A percentile compares a stretch with the other conserved stretches of the same genome.
These are phyloP conservation scores for Lepidurus couesii DNA, from an alignment of 1,140 invertebrate genomes.

Conservation along the genomic window DNA sequence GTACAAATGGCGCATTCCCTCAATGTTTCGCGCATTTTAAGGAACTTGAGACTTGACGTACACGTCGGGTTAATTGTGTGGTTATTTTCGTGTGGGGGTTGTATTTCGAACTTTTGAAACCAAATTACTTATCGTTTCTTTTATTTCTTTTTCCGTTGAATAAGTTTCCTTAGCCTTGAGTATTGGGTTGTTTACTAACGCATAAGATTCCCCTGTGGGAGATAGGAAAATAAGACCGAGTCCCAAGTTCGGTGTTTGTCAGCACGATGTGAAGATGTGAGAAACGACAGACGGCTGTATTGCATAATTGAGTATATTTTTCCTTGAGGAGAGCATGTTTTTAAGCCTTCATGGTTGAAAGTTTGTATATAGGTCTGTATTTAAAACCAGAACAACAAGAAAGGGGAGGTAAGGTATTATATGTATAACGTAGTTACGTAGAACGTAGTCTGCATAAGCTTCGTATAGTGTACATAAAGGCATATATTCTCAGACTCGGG, in stretches of 20 bases:
- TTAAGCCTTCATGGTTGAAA: not conserved
- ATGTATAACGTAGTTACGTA: too few relatives aligned
- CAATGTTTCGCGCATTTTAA: too few relatives aligned
- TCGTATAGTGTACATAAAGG: not conserved
- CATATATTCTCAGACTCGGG: not conserved
- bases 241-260: not conserved
- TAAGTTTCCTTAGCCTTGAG: not conserved
- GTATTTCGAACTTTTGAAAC: too few relatives aligned
- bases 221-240: not conserved
- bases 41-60: too few relatives aligned
- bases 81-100: too few relatives aligned
- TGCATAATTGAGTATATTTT: not conserved
- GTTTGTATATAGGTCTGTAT: not conserved
- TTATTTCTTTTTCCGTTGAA: not conserved
- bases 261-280: not conserved
- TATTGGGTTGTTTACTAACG: slow-evolving; percentile 7
- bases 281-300: not conserved
- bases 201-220: not conserved
- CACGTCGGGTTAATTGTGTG: too few relatives aligned
- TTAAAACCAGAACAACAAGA: not conserved
- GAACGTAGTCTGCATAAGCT: not conserved
- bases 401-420: not conserved
- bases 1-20: too few relatives aligned
- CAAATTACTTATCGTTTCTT: too few relatives aligned
- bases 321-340: not conserved